Evolutionary conservation across 53 echinoderm and acorn worm species (phyloP).

Genomic region (Pentamera pediparva): DNA sequence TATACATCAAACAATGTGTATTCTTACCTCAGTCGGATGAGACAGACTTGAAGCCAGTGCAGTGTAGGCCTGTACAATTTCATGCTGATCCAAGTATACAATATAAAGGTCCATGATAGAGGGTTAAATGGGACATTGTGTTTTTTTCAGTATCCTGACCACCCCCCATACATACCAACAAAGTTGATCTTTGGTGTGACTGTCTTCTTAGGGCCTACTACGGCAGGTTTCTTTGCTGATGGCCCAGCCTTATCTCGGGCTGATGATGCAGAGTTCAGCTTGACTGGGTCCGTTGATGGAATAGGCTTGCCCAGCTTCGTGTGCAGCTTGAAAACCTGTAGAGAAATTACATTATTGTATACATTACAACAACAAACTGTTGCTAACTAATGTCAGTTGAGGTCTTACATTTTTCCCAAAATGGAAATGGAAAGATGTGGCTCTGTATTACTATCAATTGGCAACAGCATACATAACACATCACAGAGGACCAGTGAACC

Average conservation of each 20-base stretch:
- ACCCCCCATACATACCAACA: conserved; percentile 88
- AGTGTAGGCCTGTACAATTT: background rate
- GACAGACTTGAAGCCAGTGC: too few species aligned
- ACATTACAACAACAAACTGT: too few species aligned
- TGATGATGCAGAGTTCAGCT: conserved; percentile 55
- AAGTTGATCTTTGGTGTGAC: conserved; percentile 94
- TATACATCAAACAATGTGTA: too few species aligned
- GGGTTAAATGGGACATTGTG: background rate
- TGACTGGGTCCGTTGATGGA: conserved; percentile 93
- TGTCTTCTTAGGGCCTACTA: conserved; percentile 47
- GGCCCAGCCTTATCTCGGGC: conserved; percentile 1
- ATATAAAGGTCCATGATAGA: background rate
- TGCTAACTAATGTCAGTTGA: too few species aligned
- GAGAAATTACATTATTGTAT: too few species aligned
- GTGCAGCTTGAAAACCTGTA: conserved; percentile 88
- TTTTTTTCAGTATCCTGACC: background rate
- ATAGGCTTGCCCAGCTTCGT: conserved; percentile 98
- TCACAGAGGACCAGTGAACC: too few species aligned
- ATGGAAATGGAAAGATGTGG: too few species aligned
- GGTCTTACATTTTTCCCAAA: too few species aligned
- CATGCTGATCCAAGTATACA: background rate
- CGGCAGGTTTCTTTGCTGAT: background rate
- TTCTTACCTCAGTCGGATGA: too few species aligned
- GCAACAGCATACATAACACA: too few species aligned
- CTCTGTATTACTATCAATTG: too few species aligned